Evolutionary conservation across 2,797 vertebrate genomes (phyloP), one percentile per base, ranked within the genome.

Genomic region (Oophaga sylvatica): DNA sequence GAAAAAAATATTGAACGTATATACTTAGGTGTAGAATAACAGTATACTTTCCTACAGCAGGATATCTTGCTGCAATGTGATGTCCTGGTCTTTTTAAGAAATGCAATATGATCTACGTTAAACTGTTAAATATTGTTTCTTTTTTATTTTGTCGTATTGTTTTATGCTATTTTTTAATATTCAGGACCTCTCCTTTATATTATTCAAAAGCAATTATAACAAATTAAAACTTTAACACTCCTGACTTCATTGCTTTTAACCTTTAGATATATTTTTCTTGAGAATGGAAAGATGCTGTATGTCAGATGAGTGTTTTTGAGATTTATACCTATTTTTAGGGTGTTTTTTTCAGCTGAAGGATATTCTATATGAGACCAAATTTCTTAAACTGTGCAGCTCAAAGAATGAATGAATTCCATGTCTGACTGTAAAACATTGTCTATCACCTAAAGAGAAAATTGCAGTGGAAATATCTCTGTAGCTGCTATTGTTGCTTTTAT

Each of bases 361-460:
- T 84, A 88, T 80, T 85, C 53, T 67, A 59, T 85, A 81, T 76
- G 76, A 88, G 78, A 73, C 65, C 53, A 63, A 67, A 88, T 88
- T 88, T 88, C 82, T 84, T 80, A 80, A 77, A 80, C 76, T 81
- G 53, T 80, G 65, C 35, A 62, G 73, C 87, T 88, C 76, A 63
- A 53, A 83, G 48, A 84, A 88, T 88, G 76, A 84, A 88, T 88
- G 76, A 84, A 88, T 88, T 80, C 82, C 76, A 88, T 48, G 35
- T 71, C 87, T 80, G 75, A 88, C 82, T 88, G 87, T 84, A 85
- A 85, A 85, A 85, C 78, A 88, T 75, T 81, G 87, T 81, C 68
- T 85, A 81, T 88, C 77, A 85, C 68, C 83, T 88, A 85, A 81
- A 81, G 65, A 56, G 83, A 81, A 85, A 75, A 80, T 81, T 81